A percentile compares a stretch with the other conserved stretches of the same genome.
Conservation (phyloP, 2,797 vertebrate genomes). For the Epinephelus awoara region DNA sequence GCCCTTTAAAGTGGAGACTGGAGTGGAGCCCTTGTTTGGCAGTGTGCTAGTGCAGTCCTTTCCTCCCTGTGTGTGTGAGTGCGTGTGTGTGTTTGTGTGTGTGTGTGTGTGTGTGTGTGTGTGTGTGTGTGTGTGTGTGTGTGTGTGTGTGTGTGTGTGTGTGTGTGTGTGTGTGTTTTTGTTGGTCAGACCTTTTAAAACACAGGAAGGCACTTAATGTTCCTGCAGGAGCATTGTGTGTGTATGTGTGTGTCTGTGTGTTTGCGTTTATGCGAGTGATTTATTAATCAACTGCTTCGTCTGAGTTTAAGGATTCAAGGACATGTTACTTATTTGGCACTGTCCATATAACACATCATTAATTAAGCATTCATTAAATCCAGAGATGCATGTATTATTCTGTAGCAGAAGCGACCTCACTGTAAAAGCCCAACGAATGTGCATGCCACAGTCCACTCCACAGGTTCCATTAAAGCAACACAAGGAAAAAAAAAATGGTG, state of each 20-base stretch:
- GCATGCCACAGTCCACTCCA: background rate
- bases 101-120: constrained; percentile 28
- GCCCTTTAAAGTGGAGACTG: constrained; percentile 82
- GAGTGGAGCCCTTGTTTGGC: constrained; percentile 66
- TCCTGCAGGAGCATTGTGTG: constrained; percentile 50
- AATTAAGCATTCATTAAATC: constrained; percentile 30
- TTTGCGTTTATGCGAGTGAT: constrained; percentile 29
- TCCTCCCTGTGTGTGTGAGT: constrained; percentile 29
- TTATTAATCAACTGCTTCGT: constrained; percentile 51
- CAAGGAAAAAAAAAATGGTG: background rate
- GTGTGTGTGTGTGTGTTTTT: constrained; percentile 31
- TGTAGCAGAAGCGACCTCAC: constrained; percentile 7
- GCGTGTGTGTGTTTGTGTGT: constrained; percentile 26
- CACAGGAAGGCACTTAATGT: constrained; percentile 75
- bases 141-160: constrained; percentile 26
- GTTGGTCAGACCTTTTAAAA: constrained; percentile 57
- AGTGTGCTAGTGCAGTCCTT: constrained; percentile 61
- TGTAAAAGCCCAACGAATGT: constrained; percentile 22
- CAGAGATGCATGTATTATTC: constrained; percentile 17
- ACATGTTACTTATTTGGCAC: constrained; percentile 37
- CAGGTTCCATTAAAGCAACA: constrained; percentile 21
- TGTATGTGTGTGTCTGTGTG: constrained; percentile 17
- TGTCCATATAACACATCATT: constrained; percentile 24
- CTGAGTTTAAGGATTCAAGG: constrained; percentile 55
- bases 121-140: constrained; percentile 31